Conservation (phyloP, 2,888 invertebrate genomes). For the Epistrophella euchroma region DNA sequence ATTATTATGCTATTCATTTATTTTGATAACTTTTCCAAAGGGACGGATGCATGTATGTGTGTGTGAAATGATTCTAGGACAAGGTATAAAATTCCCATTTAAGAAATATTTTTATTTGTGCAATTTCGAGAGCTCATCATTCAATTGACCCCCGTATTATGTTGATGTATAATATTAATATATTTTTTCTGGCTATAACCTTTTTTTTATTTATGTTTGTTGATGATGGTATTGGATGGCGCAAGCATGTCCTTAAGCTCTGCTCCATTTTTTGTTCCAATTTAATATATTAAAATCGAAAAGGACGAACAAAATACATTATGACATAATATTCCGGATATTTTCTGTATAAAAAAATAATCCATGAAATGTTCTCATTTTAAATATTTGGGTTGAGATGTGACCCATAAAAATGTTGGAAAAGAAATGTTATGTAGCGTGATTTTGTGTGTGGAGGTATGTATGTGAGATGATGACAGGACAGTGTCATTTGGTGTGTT, state of each 20-base stretch:
- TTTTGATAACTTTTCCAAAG: constrained; percentile 48
- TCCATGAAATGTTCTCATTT: constrained; percentile 59
- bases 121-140: constrained; percentile 68
- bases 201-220: constrained; percentile 28
- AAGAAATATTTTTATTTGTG: constrained; percentile 47
- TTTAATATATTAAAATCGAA: constrained; percentile 72
- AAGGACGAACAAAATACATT: constrained; percentile 16
- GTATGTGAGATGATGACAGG: constrained; percentile 12
- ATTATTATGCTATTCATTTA: constrained; percentile 54
- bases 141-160: constrained; percentile 62
- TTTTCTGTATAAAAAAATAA: constrained; percentile 24
- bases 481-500: constrained; percentile 29
- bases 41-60: constrained; percentile 6
- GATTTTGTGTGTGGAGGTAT: not conserved
- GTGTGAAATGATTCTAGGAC: constrained; percentile 15
- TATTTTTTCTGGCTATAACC: constrained; percentile 17
- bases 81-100: constrained; percentile 46
- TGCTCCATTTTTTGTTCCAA: constrained; percentile 63
- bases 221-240: constrained; percentile 30
- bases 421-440: not conserved
- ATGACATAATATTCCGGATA: constrained; percentile 49
- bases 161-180: constrained; percentile 21
- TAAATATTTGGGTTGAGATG: constrained; percentile 56
- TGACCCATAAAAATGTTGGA: constrained; percentile 42
- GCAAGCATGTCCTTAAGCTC: constrained; percentile 42